These are phyloP conservation scores for Xiphophorus couchianus DNA, from an alignment of 2,113 vertebrate genomes.

Conservation along the genomic window DNA sequence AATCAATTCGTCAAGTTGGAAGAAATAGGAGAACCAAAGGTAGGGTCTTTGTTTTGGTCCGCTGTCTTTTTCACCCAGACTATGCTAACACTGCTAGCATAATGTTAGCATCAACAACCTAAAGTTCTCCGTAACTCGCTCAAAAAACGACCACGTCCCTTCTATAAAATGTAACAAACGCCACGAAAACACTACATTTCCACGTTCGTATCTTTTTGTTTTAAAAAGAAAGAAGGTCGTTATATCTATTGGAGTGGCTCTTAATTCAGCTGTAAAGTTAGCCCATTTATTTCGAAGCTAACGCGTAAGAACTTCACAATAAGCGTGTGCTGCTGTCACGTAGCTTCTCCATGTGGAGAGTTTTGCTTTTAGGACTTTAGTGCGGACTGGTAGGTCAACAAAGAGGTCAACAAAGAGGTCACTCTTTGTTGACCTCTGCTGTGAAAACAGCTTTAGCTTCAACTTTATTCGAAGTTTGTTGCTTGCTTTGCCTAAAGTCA, in stretches of 20 bases:
- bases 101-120: slow-evolving; percentile 53
- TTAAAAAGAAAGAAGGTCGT: not conserved
- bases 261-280: slow-evolving; percentile 36
- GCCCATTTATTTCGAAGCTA: not conserved
- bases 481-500: too few relatives aligned
- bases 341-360: not conserved
- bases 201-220: not conserved
- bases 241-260: slow-evolving; percentile 20
- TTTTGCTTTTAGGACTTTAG: too few relatives aligned
- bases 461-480: too few relatives aligned
- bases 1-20: not conserved
- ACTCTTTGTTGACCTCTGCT: not conserved
- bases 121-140: slow-evolving; percentile 8
- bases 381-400: too few relatives aligned
- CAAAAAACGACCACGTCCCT: not conserved
- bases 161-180: too few relatives aligned
- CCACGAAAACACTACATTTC: not conserved
- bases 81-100: slow-evolving; percentile 64
- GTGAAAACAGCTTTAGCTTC: not conserved
- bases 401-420: too few relatives aligned
- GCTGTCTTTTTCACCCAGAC: slow-evolving; percentile 46
- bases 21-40: slow-evolving; percentile 34
- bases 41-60: slow-evolving; percentile 28
- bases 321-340: slow-evolving; percentile 8
- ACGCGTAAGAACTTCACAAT: slow-evolving; percentile 54